phyloP scores from a whole-genome alignment of 1,140 invertebrate species.

The Charaxes varanes region DNA sequence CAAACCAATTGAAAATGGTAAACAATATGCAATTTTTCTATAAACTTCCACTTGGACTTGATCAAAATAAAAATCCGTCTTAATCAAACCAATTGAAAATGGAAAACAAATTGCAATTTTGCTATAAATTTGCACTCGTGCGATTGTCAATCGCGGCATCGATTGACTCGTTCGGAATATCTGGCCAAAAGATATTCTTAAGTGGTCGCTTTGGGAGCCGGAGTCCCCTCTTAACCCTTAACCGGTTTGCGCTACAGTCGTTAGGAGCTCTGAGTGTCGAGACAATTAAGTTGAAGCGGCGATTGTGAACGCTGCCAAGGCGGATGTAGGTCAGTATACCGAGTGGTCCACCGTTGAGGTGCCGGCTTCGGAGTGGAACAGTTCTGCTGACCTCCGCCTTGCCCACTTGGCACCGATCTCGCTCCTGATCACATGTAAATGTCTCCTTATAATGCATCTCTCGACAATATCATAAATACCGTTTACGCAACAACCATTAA shows the following conservation, averaged over 20 bases:
- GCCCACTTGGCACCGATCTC: slow-evolving; percentile 38
- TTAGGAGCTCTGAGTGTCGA: slow-evolving; percentile 67
- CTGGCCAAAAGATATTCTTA: slow-evolving; percentile 36
- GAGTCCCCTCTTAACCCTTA: slow-evolving; percentile 59
- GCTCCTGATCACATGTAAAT: slow-evolving; percentile 27
- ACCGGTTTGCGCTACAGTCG: slow-evolving; percentile 65
- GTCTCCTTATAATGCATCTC: slow-evolving; percentile 17
- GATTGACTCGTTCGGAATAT: slow-evolving; percentile 43
- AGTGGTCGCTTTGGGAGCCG: slow-evolving; percentile 38
- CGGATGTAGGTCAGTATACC: slow-evolving; percentile 67
- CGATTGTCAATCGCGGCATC: slow-evolving; percentile 35
- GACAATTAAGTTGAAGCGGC: slow-evolving; percentile 71
- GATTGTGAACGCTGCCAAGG: slow-evolving; percentile 70
- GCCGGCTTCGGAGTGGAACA: slow-evolving; percentile 29
- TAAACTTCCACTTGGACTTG: too few species aligned
- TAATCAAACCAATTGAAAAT: too few species aligned
- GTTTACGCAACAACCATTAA: too few species aligned
- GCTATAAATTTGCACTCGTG: slow-evolving; percentile 28
- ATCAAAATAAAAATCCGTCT: too few species aligned
- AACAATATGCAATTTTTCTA: too few species aligned
- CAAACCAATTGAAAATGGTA: too few species aligned
- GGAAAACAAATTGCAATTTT: slow-evolving; percentile 33
- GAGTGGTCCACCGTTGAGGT: slow-evolving; percentile 56
- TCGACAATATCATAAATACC: slow-evolving; percentile 17
- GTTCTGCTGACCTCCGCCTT: slow-evolving; percentile 34